Conservation (phyloP, 2,888 invertebrate species). For the Philhelius pedissequus region DNA sequence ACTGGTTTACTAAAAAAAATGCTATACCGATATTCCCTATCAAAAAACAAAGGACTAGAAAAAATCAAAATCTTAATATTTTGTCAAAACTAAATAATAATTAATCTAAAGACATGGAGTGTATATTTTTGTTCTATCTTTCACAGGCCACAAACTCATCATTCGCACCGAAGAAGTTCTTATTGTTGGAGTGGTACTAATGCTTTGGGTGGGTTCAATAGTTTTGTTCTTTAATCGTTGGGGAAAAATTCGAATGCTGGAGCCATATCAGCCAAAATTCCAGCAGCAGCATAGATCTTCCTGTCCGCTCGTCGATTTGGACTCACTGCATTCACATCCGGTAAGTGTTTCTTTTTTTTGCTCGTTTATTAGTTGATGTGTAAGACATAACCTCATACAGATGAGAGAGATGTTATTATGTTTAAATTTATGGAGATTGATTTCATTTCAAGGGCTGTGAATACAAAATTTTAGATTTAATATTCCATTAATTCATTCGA, state of each 20-base stretch:
- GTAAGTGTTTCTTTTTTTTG: conserved; percentile 69
- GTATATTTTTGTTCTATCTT: neutral
- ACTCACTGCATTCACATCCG: conserved; percentile 75
- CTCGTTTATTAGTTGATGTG: neutral
- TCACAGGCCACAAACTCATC: conserved; percentile 83
- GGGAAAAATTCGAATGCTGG: conserved; percentile 96
- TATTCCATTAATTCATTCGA: conserved; percentile 6
- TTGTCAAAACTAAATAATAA: too few species aligned
- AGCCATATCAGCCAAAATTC: conserved; percentile 94
- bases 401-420: neutral
- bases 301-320: conserved; percentile 83
- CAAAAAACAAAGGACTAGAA: too few species aligned
- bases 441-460: neutral
- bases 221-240: conserved; percentile 95
- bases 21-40: too few species aligned
- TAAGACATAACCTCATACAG: neutral
- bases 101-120: neutral
- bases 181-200: conserved; percentile 90
- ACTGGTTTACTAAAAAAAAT: too few species aligned
- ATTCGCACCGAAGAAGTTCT: conserved; percentile 92
- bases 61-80: too few species aligned
- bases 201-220: conserved; percentile 93
- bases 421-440: neutral
- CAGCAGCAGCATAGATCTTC: conserved; percentile 90
- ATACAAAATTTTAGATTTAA: neutral